phyloP scores from a whole-genome alignment of 2,113 vertebrate genomes.

The Saccopteryx leptura region DNA sequence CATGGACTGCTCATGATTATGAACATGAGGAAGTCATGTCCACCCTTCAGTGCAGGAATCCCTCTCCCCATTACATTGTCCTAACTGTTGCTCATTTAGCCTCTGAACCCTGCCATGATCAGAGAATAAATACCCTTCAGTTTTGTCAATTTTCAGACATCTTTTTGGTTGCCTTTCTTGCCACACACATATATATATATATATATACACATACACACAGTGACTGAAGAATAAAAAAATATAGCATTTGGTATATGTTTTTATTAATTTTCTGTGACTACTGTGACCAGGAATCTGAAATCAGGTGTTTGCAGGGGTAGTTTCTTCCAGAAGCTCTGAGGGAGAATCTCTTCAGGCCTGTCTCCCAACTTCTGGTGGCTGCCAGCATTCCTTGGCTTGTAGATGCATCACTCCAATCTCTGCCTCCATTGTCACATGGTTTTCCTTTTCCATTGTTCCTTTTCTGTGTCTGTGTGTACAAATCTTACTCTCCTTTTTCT shows the following conservation, averaged over 20 bases:
- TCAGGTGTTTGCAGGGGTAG: no score
- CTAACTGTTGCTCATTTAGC: neutral
- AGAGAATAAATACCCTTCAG: neutral
- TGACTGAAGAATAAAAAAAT: neutral
- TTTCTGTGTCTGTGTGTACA: neutral
- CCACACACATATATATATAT: neutral
- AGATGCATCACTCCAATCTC: neutral
- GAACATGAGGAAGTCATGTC: neutral
- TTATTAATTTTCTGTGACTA: neutral
- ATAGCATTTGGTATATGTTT: neutral
- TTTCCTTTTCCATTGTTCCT: no score
- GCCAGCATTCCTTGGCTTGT: neutral
- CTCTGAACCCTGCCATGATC: neutral
- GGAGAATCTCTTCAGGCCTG: neutral
- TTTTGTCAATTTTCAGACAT: neutral
- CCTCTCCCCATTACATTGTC: neutral
- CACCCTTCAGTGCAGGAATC: no score
- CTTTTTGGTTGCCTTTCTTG: neutral
- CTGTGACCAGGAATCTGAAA: neutral
- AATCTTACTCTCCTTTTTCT: neutral
- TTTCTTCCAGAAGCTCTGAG: neutral
- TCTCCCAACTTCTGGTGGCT: neutral
- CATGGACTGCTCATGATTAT: neutral
- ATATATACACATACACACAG: neutral
- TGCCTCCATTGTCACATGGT: fast-evolving